Evolutionary conservation across 2,888 invertebrate species (phyloP), one percentile per base, ranked within the genome.

Genomic region (Lasioglossum calceatum): DNA sequence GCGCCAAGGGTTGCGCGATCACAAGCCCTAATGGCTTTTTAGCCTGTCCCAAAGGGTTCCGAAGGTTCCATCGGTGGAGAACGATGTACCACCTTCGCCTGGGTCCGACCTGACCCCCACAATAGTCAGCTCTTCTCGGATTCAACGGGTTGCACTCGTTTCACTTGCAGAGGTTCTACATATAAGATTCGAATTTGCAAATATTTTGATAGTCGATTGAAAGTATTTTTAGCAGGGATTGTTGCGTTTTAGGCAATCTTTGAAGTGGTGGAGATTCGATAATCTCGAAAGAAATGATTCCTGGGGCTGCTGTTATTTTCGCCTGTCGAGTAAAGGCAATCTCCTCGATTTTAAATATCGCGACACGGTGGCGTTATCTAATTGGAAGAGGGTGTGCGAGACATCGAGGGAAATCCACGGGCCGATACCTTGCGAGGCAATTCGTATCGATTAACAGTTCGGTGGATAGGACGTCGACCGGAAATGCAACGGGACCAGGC

Each of bases 391-490:
- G 87, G 79, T 79, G 83, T 77, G 86, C 85, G 87, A n/a, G 88
- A 79, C 87, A 83, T 87, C 32, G 8, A 82, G 86, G 79, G 82
- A 90, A 91, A 90, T 87, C 89, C 88, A 87, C 77, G 84, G 81
- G 81, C 81, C 81, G 79, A 79, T 77, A 81, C 81, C 88, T 82
- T 86, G 88, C 88, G 88, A 86, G 84, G 92, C 92, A 90, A 92
- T 93, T 93, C 92, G 92, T 93, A 93, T 93, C 92, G 93, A 93
- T 94, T 93, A 93, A 92, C 92, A 91, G 91, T 90, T 91, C 91
- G 90, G 91, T 90, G 90, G 90, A 88, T 85, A 88, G 90, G 89
- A 78, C 88, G 86, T 79, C 89, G 83, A 84, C 39, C 70, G 70
- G 47, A 67, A 64, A 47, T 47, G 50, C 78, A 76, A 81, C 84